These are phyloP conservation scores for Eufriesea mexicana DNA, from an alignment of 1,140 invertebrate genomes.

Conservation along the genomic window DNA sequence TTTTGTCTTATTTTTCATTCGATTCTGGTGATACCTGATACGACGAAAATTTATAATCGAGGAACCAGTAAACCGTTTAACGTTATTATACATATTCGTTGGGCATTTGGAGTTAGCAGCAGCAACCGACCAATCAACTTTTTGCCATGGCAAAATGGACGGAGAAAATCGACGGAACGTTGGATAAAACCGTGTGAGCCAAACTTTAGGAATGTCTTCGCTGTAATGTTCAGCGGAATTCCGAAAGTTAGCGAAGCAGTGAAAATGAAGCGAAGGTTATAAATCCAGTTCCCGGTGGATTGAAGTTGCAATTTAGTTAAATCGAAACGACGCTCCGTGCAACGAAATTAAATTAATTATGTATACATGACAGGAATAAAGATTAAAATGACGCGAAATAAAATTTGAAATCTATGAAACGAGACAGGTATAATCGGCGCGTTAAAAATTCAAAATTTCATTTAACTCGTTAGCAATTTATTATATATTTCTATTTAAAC, in stretches of 20 bases:
- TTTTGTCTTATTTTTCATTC: neutral
- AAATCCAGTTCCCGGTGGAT: too few species aligned
- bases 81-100: neutral
- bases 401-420: too few species aligned
- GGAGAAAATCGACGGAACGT: neutral
- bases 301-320: too few species aligned
- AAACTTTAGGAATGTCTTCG: constrained; percentile 6
- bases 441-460: too few species aligned
- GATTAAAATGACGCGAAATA: too few species aligned
- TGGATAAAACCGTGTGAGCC: neutral
- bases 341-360: too few species aligned
- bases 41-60: neutral
- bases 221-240: neutral
- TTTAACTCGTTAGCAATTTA: too few species aligned
- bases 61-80: neutral
- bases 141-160: neutral
- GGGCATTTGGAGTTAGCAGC: neutral
- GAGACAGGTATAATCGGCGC: too few species aligned
- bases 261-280: neutral
- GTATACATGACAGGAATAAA: too few species aligned
- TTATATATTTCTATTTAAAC: too few species aligned
- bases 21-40: neutral
- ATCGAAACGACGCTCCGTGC: too few species aligned
- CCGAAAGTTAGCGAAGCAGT: neutral
- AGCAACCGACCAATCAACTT: constrained; percentile 19